Base-by-base conservation (phyloP, 2,113 vertebrate genomes). In the Scytalopus superciliaris region DNA sequence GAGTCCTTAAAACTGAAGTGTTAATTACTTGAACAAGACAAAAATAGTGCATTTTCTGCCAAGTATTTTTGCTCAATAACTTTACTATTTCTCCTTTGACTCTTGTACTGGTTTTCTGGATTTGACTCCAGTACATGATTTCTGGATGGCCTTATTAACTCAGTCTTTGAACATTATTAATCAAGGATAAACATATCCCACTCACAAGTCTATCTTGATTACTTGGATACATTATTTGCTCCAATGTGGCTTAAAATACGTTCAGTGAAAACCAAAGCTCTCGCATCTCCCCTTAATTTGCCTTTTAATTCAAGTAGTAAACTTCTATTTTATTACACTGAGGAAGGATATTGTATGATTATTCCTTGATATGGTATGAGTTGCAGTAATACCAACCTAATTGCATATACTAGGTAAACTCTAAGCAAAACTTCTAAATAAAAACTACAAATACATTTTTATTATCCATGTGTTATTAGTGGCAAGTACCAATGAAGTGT, bases 1-100 rank as follows among this genome's bases (percentile, higher is more conserved):
- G 89, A 95, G 59, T 95, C 85, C 40, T 75, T 86, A 30, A 85
- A 96, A 86, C 50, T 70, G 28, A 89, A 97, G 39, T 56, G 35
- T 94, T 91, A 97, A 94, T 97, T 94, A 91, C 72, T 82, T 93
- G 89, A 60, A 73, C 40, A 95, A 94, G 95, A 96, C 50, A 70
- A 70, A 95, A 22, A 87, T 19, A 39, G 3, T 6, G 28, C 18
- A 27, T 49, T 45, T 52, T 62, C 63, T 68, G 25, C 81, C n/a
- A 50, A 9, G 2, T 63, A 89, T 96, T 96, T 90, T 79, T 17
- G 0, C 33, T 78, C 40, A 69, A 4, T 68, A 35, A n/a, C 42
- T 45, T 85, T 79, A 27, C 64, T 84, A 59, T 94, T 93, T 93
- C 66, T 92, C 37, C 44, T 89, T 85, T 75, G 44, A 62, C 6